A percentile compares a stretch with the other conserved stretches of the same genome.
These are phyloP conservation scores for Globodera rostochiensis DNA, from an alignment of 1,140 invertebrate species.

Conservation along the genomic window DNA sequence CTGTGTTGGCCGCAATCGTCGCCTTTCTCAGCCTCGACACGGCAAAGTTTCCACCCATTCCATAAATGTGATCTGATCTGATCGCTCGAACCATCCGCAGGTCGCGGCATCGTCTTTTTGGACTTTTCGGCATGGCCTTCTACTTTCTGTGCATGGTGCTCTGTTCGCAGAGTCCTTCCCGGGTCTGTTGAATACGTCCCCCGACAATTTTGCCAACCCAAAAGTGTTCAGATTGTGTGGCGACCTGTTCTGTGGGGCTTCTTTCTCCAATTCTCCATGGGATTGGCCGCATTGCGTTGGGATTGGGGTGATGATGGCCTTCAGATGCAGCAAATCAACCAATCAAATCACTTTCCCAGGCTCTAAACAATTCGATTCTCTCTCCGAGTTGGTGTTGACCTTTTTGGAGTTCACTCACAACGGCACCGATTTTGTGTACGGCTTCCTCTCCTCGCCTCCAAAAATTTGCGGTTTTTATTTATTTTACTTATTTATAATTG, in stretches of 20 bases:
- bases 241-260: slow-evolving; percentile 78
- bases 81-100: background rate
- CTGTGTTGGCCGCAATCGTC: slow-evolving; percentile 70
- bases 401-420: slow-evolving; percentile 79
- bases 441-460: slow-evolving; percentile 68
- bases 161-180: slow-evolving; percentile 57
- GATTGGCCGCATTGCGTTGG: slow-evolving; percentile 83
- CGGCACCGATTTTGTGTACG: slow-evolving; percentile 84
- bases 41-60: slow-evolving; percentile 64
- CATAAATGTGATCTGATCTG: background rate
- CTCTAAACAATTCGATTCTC: slow-evolving; percentile 71
- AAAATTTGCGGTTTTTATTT: slow-evolving; percentile 72
- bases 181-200: slow-evolving; percentile 22
- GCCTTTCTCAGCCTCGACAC: slow-evolving; percentile 71
- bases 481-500: background rate
- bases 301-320: slow-evolving; percentile 70
- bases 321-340: too few relatives aligned
- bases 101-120: slow-evolving; percentile 68
- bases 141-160: slow-evolving; percentile 65
- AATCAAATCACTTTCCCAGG: slow-evolving; percentile 75
- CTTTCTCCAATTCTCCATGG: slow-evolving; percentile 82
- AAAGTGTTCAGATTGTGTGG: slow-evolving; percentile 74
- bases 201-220: slow-evolving; percentile 3
- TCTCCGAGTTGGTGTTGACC: slow-evolving; percentile 69
- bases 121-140: slow-evolving; percentile 62